These are phyloP conservation scores for Trichechus manatus DNA, from an alignment of 2,113 vertebrate genomes.

Conservation along the genomic window DNA sequence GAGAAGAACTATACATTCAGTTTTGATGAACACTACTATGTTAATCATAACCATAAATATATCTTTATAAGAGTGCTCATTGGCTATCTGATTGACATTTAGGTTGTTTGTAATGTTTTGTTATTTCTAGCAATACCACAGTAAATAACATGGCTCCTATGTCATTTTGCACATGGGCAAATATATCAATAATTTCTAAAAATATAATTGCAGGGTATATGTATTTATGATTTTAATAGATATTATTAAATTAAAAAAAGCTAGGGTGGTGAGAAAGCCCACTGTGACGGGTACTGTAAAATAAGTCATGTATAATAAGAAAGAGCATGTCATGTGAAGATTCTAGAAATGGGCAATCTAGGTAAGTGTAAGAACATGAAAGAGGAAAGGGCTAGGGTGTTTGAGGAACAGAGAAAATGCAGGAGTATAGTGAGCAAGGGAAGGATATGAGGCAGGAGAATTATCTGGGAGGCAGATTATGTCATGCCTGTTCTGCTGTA, in stretches of 20 bases:
- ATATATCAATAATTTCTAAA: background rate
- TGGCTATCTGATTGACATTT: background rate
- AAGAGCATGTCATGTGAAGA: background rate
- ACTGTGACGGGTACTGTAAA: background rate
- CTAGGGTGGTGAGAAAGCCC: background rate
- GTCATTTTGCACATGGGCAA: background rate
- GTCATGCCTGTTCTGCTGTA: background rate
- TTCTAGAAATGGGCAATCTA: background rate
- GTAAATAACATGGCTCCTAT: background rate
- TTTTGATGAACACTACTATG: background rate
- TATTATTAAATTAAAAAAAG: background rate
- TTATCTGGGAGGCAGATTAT: background rate
- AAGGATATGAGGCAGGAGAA: background rate
- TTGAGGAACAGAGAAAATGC: background rate
- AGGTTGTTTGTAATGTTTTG: background rate
- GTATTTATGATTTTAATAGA: background rate
- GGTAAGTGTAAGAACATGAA: background rate
- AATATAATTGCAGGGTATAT: background rate
- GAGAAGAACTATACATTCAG: background rate
- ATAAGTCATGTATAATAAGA: background rate
- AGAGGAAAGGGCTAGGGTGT: background rate
- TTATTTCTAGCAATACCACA: background rate
- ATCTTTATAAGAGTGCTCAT: background rate
- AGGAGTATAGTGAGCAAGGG: background rate
- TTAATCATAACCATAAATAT: background rate